Conservation (phyloP, 2,797 vertebrate genomes). For the Psittacula derbiana region DNA sequence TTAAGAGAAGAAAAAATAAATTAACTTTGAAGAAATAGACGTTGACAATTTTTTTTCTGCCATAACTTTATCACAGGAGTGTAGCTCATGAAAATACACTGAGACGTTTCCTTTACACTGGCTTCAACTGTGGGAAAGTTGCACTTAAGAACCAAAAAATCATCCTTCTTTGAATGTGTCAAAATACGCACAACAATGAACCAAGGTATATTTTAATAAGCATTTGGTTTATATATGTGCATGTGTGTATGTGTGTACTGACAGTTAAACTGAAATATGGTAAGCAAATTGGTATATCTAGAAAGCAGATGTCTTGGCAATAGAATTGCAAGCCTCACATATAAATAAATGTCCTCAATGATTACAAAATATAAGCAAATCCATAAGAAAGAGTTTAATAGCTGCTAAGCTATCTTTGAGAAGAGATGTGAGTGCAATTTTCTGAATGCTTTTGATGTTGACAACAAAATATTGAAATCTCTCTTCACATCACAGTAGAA, state of each 20-base stretch:
- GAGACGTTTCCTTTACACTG: neutral
- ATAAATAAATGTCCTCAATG: neutral
- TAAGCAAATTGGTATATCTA: neutral
- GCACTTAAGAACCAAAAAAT: accelerated
- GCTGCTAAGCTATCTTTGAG: neutral
- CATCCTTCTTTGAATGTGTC: neutral
- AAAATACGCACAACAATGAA: neutral
- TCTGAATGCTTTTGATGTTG: neutral
- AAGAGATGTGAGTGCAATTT: neutral
- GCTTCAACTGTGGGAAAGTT: neutral
- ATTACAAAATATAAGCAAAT: neutral
- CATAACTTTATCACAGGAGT: neutral
- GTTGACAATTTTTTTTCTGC: neutral
- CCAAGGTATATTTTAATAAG: neutral
- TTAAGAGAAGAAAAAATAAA: neutral
- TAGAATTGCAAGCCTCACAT: neutral
- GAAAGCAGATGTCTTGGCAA: neutral
- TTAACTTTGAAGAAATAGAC: neutral
- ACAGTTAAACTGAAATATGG: neutral
- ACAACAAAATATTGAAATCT: neutral
- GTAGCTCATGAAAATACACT: neutral
- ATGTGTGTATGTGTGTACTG: neutral
- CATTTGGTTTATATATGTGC: neutral
- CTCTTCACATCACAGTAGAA: neutral
- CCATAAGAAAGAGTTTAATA: neutral